Base-by-base conservation (phyloP, 2,888 invertebrate genomes). In the Macropis europaea region DNA sequence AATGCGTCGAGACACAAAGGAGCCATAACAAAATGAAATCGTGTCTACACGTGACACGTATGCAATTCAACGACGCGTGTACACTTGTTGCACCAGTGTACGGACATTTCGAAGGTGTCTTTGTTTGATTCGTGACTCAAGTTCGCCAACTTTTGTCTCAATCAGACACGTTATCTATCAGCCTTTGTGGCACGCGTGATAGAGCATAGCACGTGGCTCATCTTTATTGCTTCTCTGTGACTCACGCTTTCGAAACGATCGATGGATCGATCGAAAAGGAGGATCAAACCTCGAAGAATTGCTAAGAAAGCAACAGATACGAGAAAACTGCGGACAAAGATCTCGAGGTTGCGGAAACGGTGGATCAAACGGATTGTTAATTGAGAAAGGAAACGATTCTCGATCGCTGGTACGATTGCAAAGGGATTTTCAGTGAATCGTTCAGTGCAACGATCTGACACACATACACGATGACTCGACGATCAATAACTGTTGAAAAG, bases 401-500 rank as follows among this genome's bases (percentile, higher is more conserved):
- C 9, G 47, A 63, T 57, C 57, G 47, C 7, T 15, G 22, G 11
- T 17, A 19, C 26, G n/a, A 43, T 68, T 26, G 40, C 28, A 22
- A 40, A 6, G 1, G 11, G 32, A n/a, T n/a, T n/a, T 47, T 54
- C 40, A 47, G 34, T 26, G n/a, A 34, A 32, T 42, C 34, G 42
- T 68, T 79, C 48, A 60, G 81, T 71, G 73, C 81, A 81, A 81
- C 70, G 77, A 73, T 81, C 77, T 73, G 70, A 66, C 70, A 77
- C 47, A 62, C 67, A 74, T 64, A 52, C 52, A 32, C 32, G 47
- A n/a, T 69, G 79, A 79, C 60, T 79, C 68, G 76, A 67, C 47
- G 32, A 36, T 76, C 76, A 76, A 38, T 66, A 77, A 76, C 32
- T 22, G 24, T 7, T n/a, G 19, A 19, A 24, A 17, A 43, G 42